These are phyloP conservation scores for Tenthredo mesomela DNA, from an alignment of 2,888 invertebrate species.

Conservation along the genomic window DNA sequence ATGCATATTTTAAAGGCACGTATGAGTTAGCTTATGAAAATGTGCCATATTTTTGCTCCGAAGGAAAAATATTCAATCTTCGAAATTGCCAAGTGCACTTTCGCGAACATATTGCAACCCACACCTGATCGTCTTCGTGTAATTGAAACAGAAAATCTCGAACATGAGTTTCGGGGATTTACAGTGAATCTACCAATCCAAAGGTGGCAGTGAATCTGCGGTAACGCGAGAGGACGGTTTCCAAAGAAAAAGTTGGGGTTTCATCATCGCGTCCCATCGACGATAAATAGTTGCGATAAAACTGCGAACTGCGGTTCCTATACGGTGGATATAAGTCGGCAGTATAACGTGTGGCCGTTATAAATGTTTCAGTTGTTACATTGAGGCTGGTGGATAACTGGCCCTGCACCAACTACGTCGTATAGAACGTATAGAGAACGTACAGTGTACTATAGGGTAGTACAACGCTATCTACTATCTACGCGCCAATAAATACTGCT, in stretches of 20 bases:
- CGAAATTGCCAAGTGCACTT: not conserved
- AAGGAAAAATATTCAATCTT: not conserved
- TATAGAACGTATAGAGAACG: slow-evolving; percentile 48
- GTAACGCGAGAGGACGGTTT: slow-evolving; percentile 9
- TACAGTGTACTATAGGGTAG: slow-evolving; percentile 49
- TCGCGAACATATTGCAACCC: not conserved
- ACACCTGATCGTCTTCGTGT: not conserved
- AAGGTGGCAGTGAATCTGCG: not conserved
- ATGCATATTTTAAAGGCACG: not conserved
- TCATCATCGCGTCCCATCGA: slow-evolving; percentile 63
- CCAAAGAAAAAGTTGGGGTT: slow-evolving; percentile 60
- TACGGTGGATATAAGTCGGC: slow-evolving; percentile 55
- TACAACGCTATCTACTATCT: slow-evolving; percentile 67
- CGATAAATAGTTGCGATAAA: slow-evolving; percentile 71
- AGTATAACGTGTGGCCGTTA: slow-evolving; percentile 69
- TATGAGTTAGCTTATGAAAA: not conserved
- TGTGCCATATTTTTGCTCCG: not conserved
- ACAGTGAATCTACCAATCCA: not conserved
- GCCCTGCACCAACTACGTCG: slow-evolving; percentile 68
- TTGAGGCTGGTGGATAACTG: slow-evolving; percentile 67
- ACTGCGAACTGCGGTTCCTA: slow-evolving; percentile 61
- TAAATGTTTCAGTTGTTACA: slow-evolving; percentile 71
- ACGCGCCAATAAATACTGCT: slow-evolving; percentile 67
- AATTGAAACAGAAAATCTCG: not conserved
- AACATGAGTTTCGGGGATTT: not conserved